Evolutionary conservation across 2,888 invertebrate species (phyloP), one percentile per base, ranked within the genome.

Genomic region (Oligia latruncula): DNA sequence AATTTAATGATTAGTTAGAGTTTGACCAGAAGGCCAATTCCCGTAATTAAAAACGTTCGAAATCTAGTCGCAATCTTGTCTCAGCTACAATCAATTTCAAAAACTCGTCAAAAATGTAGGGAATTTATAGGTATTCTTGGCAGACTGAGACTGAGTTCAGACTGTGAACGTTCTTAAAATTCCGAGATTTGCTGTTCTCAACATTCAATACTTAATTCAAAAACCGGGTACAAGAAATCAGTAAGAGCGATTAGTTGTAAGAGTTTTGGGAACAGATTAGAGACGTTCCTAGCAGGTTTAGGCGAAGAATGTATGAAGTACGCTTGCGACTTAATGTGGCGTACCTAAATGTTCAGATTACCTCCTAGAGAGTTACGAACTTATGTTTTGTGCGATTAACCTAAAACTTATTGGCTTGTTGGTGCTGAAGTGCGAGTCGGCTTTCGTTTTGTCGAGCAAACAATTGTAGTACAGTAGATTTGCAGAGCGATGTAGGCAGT

Each of bases 181-280:
- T 49, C 4, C 49, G 49, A 49, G 49, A 49, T 49, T 15, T 49
- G 49, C 49, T 13, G 55, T 13, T 35, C 35, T 52, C 15, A 70
- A 15, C 8, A 35, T 52, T 8, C 23, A 52, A 70, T 70, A 35
- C 8, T 52, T 20, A 23, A 35, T 55, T 15, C 35, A 35, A 35
- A 71, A 52, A 35, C 35, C 23, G 52, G 35, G 4, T 49, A 11
- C 29, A 13, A 52, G 49, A 29, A 29, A 70, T 13, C 13, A 13
- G 43, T 29, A 35, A 65, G 23, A 65, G 64, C 8, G 4, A 62
- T 55, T 77, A n/a, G n/a, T 46, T 58, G 20, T 9, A 17, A 17
- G 29, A 65, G 46, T 78, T 78, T 79, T 79, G 64, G 23, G 9
- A 65, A 65, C 11, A 20, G 23, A 40, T 79, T 46, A 55, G 35